Base-by-base conservation (phyloP, 2,888 invertebrate species). In the Blastobasis lacticolella region DNA sequence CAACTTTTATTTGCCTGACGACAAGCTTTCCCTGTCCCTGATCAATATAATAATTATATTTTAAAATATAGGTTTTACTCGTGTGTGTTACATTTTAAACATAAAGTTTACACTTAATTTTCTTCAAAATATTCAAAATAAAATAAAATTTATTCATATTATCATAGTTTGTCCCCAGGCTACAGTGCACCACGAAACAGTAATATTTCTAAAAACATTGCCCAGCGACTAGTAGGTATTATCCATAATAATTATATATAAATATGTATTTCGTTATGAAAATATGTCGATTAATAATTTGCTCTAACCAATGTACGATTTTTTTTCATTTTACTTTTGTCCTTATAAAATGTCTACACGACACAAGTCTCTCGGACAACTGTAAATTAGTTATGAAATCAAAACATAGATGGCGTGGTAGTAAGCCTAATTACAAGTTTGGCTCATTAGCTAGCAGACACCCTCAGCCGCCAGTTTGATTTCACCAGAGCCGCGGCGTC, bases 351-450 rank as follows among this genome's bases (percentile, higher is more conserved):
- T 37, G 8, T 37, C 46, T 37, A 8, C 46, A 37, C 36, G 40
- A 40, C 40, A 37, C 46, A 46, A 37, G 7, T 46, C 46, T 37
- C 23, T 37, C 46, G 46, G 49, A 49, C 49, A 49, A 49, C 49
- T 42, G 37, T 49, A 43, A 49, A 42, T 43, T 36, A 49, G 49
- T 49, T 49, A 49, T n/a, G 43, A 10, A 49, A 49, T 49, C 6
- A 42, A 42, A 37, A 42, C 42, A 23, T 46, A 48, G 41, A 48
- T 48, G 48, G 41, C 48, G 48, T 10, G 41, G 48, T 48, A 48
- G 40, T 38, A 23, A 10, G 37, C 37, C 37, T 23, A 37, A 46
- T 37, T 7, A 46, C 37, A 46, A 46, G 36, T 9, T 37, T 9
- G 37, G 37, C 6, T 46, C 37, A 7, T n/a, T 46, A 37, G 46